Evolutionary conservation across 2,113 vertebrate genomes (phyloP), one percentile per base, ranked within the genome.

Genomic region (Agapornis roseicollis): DNA sequence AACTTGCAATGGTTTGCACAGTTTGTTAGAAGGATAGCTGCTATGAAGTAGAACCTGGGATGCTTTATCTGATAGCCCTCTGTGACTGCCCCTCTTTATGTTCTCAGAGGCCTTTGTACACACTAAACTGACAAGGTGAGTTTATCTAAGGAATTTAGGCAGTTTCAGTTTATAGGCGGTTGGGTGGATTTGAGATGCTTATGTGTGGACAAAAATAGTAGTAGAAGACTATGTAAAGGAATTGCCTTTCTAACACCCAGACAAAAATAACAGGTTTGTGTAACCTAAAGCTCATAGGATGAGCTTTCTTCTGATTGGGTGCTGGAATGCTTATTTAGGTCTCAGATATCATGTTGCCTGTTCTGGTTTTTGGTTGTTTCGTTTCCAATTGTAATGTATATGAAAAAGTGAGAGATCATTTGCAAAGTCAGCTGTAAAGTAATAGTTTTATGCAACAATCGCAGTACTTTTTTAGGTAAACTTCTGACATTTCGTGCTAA

Each of bases 61-160:
- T 65, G 42, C 25, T 92, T 88, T 81, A 64, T 52, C 69, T 27
- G 61, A 46, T 13, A 47, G 16, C 27, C 52, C 42, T 73, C 37
- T 52, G 20, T 78, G 76, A 60, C 63, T 65, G 41, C 31, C 13
- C 9, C 23, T 47, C 61, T 80, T 37, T 71, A 23, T 78, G 46
- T 13, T 74, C 47, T 61, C 5, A n/a, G 7, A 91, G 55, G 33
- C n/a, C 73, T 96, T 88, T 87, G 68, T n/a, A 50, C 33, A 2
- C 11, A 11, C 25, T 50, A 47, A 50, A 22, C 27, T 44, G 42
- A 35, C 33, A 17, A 60, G 13, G 13, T 42, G 50, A 65, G 35
- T 81, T 84, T 63, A 68, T 68, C 42, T 84, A 23, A 93, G 88
- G 86, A 89, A 76, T 88, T 71, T 50, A 68, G 42, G 47, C 53